These are phyloP conservation scores for Gonioctena quinquepunctata DNA, from an alignment of 1,140 invertebrate genomes.

Conservation along the genomic window DNA sequence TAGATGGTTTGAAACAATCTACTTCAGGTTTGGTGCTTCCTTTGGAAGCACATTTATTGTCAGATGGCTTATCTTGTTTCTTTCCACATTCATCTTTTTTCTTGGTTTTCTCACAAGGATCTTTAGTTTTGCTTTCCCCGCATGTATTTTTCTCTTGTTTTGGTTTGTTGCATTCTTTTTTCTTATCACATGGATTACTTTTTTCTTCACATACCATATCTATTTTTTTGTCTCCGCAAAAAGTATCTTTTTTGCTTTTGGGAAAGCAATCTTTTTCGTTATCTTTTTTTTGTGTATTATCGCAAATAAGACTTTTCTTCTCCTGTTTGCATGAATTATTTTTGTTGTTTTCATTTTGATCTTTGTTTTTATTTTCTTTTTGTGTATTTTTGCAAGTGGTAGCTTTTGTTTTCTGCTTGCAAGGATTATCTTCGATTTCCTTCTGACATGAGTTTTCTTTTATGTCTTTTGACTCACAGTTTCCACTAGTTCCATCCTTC, in stretches of 20 bases:
- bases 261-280: background rate
- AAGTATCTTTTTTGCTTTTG: background rate
- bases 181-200: conserved; percentile 3
- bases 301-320: background rate
- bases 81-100: too few relatives aligned
- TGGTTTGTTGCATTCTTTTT: conserved; percentile 8
- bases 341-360: background rate
- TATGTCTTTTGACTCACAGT: background rate
- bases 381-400: background rate
- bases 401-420: background rate
- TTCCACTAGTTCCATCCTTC: background rate
- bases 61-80: too few relatives aligned
- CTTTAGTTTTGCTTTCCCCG: too few relatives aligned
- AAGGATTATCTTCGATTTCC: background rate
- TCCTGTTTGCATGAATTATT: too few relatives aligned
- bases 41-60: too few relatives aligned
- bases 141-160: too few relatives aligned
- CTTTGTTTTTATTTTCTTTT: background rate
- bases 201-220: background rate
- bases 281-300: background rate
- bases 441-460: background rate
- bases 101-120: too few relatives aligned
- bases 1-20: too few relatives aligned
- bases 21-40: too few relatives aligned
- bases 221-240: background rate